These are phyloP conservation scores for Dreissena rostriformis DNA, from an alignment of 1,140 invertebrate species.

Conservation along the genomic window DNA sequence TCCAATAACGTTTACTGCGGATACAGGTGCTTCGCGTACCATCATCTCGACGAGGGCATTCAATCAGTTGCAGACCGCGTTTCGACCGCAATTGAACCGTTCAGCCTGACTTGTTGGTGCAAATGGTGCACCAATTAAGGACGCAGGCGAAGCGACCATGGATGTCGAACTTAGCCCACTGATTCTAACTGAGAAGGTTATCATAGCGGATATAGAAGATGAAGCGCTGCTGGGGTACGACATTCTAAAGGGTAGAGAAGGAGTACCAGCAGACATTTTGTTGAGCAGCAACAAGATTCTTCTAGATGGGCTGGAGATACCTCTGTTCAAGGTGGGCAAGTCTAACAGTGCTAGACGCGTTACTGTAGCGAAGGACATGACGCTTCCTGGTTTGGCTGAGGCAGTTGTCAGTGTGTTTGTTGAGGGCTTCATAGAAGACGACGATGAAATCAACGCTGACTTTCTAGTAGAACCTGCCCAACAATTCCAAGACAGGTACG, in stretches of 20 bases:
- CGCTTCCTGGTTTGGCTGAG: conserved; percentile 19
- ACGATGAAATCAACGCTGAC: neutral
- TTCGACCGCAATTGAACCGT: neutral
- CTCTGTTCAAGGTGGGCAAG: conserved; percentile 2
- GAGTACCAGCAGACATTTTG: conserved; percentile 25
- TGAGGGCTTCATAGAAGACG: conserved; percentile 2
- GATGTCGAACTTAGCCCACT: neutral
- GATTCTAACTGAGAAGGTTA: neutral
- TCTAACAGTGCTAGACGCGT: conserved; percentile 19
- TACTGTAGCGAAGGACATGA: conserved; percentile 12
- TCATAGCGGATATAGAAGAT: conserved; percentile 31
- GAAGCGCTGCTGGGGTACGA: conserved; percentile 23
- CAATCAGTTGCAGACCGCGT: neutral
- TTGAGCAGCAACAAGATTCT: conserved; percentile 12
- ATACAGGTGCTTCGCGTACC: neutral
- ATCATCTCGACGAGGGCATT: neutral
- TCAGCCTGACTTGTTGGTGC: neutral
- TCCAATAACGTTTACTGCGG: neutral
- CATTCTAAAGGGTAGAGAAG: neutral
- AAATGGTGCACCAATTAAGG: conserved; percentile 25
- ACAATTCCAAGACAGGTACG: neutral
- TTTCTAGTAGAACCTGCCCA: neutral
- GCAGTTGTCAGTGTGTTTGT: conserved; percentile 24
- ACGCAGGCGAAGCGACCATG: conserved; percentile 6
- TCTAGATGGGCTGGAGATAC: conserved; percentile 18